phyloP scores from a whole-genome alignment of 2,888 invertebrate genomes.

The Drosophila demipolita region DNA sequence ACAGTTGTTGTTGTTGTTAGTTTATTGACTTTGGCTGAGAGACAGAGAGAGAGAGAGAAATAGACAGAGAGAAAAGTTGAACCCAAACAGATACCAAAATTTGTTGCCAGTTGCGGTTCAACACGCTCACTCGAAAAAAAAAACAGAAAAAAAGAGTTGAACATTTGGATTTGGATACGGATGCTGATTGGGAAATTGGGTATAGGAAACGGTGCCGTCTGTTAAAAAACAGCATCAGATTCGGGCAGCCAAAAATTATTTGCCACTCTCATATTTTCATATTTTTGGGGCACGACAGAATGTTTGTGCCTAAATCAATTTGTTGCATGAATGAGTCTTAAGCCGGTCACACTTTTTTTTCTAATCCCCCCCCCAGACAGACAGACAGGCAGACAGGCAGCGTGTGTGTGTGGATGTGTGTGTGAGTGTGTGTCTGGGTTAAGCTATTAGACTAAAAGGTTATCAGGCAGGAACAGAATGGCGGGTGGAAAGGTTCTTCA shows the following conservation, averaged over 20 bases:
- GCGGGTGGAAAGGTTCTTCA: not conserved
- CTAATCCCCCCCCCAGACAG: conserved; percentile 18
- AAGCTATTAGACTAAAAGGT: conserved; percentile 72
- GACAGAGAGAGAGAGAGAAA: not conserved
- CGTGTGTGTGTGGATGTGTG: conserved; percentile 16
- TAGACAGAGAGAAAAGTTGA: not conserved
- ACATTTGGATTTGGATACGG: conserved; percentile 22
- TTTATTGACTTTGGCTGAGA: conserved; percentile 64
- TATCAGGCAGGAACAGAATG: conserved; percentile 37
- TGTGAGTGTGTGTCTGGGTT: conserved; percentile 39
- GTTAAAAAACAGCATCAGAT: conserved; percentile 18
- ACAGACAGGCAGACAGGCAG: conserved; percentile 5
- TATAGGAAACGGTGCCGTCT: not conserved
- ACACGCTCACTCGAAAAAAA: conserved; percentile 25
- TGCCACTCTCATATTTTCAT: conserved; percentile 30
- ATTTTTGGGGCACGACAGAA: conserved; percentile 37
- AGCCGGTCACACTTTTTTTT: conserved; percentile 52
- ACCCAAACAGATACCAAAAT: conserved; percentile 34
- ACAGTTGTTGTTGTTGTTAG: conserved; percentile 62
- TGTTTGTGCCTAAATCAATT: conserved; percentile 82
- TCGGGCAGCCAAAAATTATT: conserved; percentile 54
- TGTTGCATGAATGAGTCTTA: conserved; percentile 75
- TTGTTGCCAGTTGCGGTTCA: conserved; percentile 57
- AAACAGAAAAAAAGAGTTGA: conserved; percentile 24
- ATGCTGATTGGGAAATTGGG: conserved; percentile 9